Conservation (phyloP, 2,797 vertebrate species). For the Pangasius sanitwongsei region DNA sequence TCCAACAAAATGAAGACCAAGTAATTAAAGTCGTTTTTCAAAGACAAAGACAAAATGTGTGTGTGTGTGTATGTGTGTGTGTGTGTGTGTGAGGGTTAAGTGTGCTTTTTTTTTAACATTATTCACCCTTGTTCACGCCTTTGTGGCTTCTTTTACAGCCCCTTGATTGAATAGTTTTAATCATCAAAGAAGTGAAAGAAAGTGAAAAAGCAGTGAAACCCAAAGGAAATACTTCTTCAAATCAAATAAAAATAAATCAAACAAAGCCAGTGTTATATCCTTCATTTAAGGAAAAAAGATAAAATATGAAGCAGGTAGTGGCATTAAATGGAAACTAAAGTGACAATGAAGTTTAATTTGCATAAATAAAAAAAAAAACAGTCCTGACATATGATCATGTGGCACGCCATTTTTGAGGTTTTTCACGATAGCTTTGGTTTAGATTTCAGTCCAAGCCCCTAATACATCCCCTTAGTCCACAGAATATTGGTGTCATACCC, state of each 20-base stretch:
- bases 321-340: slow-evolving; percentile 19
- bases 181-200: slow-evolving; percentile 52
- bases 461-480: slow-evolving; percentile 93
- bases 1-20: slow-evolving; percentile 65
- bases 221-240: slow-evolving; percentile 40
- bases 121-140: slow-evolving; percentile 27
- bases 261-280: slow-evolving; percentile 57
- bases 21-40: slow-evolving; percentile 73
- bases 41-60: slow-evolving; percentile 24
- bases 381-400: slow-evolving; percentile 1
- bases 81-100: not conserved
- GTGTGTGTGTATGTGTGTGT: slow-evolving; percentile 38
- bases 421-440: slow-evolving; percentile 72
- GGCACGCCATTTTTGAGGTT: slow-evolving; percentile 20
- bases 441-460: slow-evolving; percentile 67
- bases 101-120: slow-evolving; percentile 55
- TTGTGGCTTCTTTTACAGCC: slow-evolving; percentile 18
- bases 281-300: slow-evolving; percentile 61
- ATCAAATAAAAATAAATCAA: slow-evolving; percentile 56
- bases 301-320: slow-evolving; percentile 39
- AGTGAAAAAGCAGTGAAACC: slow-evolving; percentile 67
- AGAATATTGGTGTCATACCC: slow-evolving; percentile 79
- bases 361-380: slow-evolving; percentile 44
- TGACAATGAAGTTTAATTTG: slow-evolving; percentile 27
- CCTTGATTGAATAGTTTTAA: slow-evolving; percentile 48